Evolutionary conservation across 2,888 invertebrate genomes (phyloP), one percentile per base, ranked within the genome.

Genomic region (Drosophila borealis): DNA sequence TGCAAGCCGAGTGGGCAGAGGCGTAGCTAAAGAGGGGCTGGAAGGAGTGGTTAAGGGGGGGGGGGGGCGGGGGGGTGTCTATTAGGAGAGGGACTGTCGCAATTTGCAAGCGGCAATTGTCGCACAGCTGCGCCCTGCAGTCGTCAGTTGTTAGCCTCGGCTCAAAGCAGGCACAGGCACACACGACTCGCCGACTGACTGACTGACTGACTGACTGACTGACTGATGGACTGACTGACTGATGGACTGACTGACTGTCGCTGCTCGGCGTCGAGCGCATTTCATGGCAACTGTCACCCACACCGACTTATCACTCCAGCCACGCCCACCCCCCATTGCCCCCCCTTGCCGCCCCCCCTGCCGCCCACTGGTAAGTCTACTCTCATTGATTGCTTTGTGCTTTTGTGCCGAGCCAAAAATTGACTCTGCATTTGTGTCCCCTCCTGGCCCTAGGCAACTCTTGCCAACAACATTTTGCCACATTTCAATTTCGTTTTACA

Each of bases 361-460:
- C 9, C 33, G 17, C 37, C 33, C 33, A 2, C 33, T 4, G 45
- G 17, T 21, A 8, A 48, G 37, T 34, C 41, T 34, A 19, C 25
- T 42, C 44, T 41, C 64, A 74, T 75, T 78, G 75, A 75, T 74
- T 78, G 74, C 74, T 78, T 57, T 74, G 78, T 57, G 75, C 75
- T 53, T 59, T 55, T 61, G 60, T 29, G 55, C 21, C 53, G 51
- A 37, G 17, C 37, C 62, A 34, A 44, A 44, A 41, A 36, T 49
- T 45, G 55, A 51, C 50, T 41, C 19, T 45, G 34, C 19, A 65
- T 53, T 8, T 8, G 29, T 29, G 8, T 2, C 11, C 14, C 29
- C 19, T 6, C 37, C 10, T 4, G 10, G 13, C 44, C 11, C 5
- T 25, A 33, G 29, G 29, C 29, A 29, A 29, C 29, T 29, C 2